Conservation (phyloP, 1,140 invertebrate species). For the Rhyacophila brunnea region DNA sequence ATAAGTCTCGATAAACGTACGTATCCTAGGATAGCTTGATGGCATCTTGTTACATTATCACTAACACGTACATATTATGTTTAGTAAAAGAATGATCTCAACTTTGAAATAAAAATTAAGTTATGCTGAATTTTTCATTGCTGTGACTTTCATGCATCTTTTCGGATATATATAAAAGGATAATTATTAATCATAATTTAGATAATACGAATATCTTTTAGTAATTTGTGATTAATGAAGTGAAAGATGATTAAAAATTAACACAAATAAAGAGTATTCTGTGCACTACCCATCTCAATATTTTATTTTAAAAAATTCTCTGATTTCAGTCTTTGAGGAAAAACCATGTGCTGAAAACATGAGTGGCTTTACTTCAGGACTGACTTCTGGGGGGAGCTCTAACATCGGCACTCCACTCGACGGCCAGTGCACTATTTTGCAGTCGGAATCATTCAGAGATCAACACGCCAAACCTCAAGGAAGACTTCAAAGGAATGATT, state of each 20-base stretch:
- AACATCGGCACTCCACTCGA: slow-evolving; percentile 47
- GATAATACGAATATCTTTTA: no score
- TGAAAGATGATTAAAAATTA: not conserved
- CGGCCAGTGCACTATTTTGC: slow-evolving; percentile 26
- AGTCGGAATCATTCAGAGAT: slow-evolving; percentile 35
- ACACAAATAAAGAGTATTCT: not conserved
- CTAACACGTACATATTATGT: no score
- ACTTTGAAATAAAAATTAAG: no score
- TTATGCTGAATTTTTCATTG: no score
- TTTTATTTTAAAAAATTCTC: slow-evolving; percentile 11
- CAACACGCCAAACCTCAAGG: slow-evolving; percentile 24
- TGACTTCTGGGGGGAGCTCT: slow-evolving; percentile 47
- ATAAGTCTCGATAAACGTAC: slow-evolving; percentile 84
- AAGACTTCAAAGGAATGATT: slow-evolving; percentile 48
- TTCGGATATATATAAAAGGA: no score
- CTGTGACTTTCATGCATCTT: no score
- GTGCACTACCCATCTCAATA: no score
- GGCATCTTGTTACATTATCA: no score
- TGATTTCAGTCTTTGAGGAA: slow-evolving; percentile 64
- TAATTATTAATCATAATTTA: no score
- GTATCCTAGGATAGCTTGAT: no score
- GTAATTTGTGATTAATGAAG: not conserved
- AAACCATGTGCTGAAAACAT: slow-evolving; percentile 54
- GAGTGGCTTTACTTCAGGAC: slow-evolving; percentile 46
- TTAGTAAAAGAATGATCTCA: no score